These are phyloP conservation scores for Spea hammondii DNA, from an alignment of 2,797 vertebrate species.

Conservation along the genomic window DNA sequence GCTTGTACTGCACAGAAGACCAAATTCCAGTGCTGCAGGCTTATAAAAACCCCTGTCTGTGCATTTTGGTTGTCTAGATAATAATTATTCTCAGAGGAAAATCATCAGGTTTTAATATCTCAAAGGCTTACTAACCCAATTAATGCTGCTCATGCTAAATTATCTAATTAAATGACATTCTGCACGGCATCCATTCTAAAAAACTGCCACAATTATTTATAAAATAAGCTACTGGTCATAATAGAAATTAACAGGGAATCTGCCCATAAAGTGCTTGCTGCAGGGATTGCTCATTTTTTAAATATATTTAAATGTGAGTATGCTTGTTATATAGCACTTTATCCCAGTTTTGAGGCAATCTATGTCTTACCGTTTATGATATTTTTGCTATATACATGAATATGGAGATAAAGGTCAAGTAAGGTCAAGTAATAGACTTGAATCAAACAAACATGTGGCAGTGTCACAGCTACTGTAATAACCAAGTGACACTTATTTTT, in stretches of 20 bases:
- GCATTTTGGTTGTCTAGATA: conserved; percentile 46
- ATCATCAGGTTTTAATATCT: conserved; percentile 51
- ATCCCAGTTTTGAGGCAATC: too few species aligned
- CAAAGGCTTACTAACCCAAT: conserved; percentile 52
- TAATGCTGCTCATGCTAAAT: conserved; percentile 52
- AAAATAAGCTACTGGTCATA: conserved; percentile 35
- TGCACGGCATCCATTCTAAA: conserved; percentile 42
- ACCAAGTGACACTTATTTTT: too few species aligned
- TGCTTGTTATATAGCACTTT: too few species aligned
- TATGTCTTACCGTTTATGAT: too few species aligned
- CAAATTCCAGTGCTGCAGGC: conserved; percentile 36
- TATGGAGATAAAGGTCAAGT: too few species aligned
- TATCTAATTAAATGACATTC: conserved; percentile 51
- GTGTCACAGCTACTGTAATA: too few species aligned
- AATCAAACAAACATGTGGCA: too few species aligned
- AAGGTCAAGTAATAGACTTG: too few species aligned
- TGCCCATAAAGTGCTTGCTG: conserved; percentile 5
- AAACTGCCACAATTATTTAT: conserved; percentile 47
- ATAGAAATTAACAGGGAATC: conserved; percentile 38
- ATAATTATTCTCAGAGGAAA: conserved; percentile 50
- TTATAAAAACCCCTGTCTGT: conserved; percentile 26
- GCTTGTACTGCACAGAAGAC: conserved; percentile 29
- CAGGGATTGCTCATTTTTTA: background rate
- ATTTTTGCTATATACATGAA: too few species aligned
- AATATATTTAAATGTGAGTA: too few species aligned